Conservation (phyloP, 2,113 vertebrate genomes). For the Zootoca vivipara region DNA sequence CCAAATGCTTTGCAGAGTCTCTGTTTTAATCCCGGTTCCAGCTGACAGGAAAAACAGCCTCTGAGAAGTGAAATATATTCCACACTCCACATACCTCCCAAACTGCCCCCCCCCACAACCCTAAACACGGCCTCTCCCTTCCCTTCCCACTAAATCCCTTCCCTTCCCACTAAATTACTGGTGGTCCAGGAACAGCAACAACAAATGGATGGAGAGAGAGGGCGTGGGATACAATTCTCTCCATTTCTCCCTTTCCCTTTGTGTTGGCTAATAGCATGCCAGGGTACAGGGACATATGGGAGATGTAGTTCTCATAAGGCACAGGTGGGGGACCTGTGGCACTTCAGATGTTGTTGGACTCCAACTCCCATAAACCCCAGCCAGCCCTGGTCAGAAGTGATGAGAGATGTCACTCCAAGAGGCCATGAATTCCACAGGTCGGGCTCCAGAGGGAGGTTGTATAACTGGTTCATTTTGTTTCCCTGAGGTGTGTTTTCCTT, state of each 20-base stretch:
- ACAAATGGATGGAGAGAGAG: neutral
- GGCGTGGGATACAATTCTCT: no score
- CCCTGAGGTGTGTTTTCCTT: slow-evolving; percentile 23
- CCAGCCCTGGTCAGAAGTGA: no score
- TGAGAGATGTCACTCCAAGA: no score
- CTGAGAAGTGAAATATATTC: neutral
- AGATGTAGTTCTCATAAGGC: neutral
- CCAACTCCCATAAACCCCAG: no score
- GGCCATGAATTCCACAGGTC: neutral
- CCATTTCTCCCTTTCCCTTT: no score
- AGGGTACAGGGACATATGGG: neutral
- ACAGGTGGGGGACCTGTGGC: no score
- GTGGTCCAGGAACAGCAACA: neutral
- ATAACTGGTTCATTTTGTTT: neutral
- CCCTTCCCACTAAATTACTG: neutral
- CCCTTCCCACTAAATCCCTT: neutral
- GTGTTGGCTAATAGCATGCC: neutral
- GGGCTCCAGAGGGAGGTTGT: no score
- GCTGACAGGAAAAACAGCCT: neutral
- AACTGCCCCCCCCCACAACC: neutral
- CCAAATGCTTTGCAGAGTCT: neutral
- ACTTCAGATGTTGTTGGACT: no score
- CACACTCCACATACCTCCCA: no score
- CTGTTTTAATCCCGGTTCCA: neutral
- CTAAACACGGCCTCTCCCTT: neutral